Conservation (phyloP, 2,888 invertebrate species). For the Standfussiana lucernea region DNA sequence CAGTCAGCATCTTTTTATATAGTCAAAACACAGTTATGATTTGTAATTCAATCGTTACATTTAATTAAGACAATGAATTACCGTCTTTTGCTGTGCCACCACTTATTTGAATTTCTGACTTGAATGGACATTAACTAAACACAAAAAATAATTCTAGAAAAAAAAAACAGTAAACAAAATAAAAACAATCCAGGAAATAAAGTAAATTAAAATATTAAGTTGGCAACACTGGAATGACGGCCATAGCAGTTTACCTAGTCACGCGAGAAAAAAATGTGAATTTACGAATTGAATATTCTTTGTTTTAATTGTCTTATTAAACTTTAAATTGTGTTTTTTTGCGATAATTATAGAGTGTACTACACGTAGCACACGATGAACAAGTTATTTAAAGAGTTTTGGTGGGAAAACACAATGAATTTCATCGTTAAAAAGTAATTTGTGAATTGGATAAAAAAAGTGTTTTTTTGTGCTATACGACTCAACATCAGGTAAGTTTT, state of each 20-base stretch:
- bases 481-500: conserved; percentile 78
- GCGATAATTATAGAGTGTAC: conserved; percentile 25
- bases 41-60: neutral
- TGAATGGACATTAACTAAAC: neutral
- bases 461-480: conserved; percentile 77
- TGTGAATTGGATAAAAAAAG: conserved; percentile 74
- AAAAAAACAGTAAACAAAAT: neutral
- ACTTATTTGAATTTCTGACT: neutral
- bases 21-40: neutral
- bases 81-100: neutral
- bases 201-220: conserved; percentile 35
- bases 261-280: conserved; percentile 81
- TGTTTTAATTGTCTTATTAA: conserved; percentile 61
- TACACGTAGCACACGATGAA: conserved; percentile 30
- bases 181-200: neutral
- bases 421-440: conserved; percentile 67
- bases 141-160: neutral
- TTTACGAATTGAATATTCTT: conserved; percentile 68
- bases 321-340: conserved; percentile 55
- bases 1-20: neutral
- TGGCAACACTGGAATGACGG: conserved; percentile 78
- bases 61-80: neutral
- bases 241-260: conserved; percentile 78
- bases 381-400: conserved; percentile 46
- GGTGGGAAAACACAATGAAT: conserved; percentile 56